Base-by-base conservation (phyloP, 92 coral and sea anemone species). In the Porites lobata region DNA sequence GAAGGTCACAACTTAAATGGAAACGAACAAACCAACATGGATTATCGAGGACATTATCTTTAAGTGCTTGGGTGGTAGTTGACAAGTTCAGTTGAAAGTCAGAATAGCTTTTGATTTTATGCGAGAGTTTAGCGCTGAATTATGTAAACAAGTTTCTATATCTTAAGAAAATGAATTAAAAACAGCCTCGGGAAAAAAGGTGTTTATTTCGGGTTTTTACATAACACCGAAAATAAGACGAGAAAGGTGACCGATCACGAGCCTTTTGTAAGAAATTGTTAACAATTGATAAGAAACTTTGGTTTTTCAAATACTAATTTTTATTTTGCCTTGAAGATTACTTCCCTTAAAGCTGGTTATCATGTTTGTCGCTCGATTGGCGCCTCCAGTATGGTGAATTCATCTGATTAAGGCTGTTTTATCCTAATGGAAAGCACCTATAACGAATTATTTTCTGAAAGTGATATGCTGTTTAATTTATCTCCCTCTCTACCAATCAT, bases 21-120 rank as follows among this genome's bases (percentile, higher is more conserved):
- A 57, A 79, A 54, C 53, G 43, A 79, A 10, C 67, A 78, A 47
- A 64, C 32, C 21, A 78, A 20, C 4, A 38, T 4, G 65, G 50
- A 64, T 63, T 61, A 64, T 79, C 83, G 17, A 67, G 52, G 43
- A 79, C 21, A 79, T 50, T 53, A 82, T 82, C 69, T 57, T 57
- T 18, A 68, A 82, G 66, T 56, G 57, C 71, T 8, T 63, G 77
- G 24, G n/a, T 18, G 47, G 47, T 38, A 4, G 47, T 38, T 38
- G 47, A 19, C 50, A 13, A 8, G 43, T 29, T 24, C 56, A 9
- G 19, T 79, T 62, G 43, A 70, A 82, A 58, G 58, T n/a, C 58
- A 57, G 69, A 56, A 32, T 69, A 70, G 15, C 11, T 58, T 71
- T 69, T 70, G 86, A 47, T 82, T 82, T 81, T 68, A 69, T 81